Conservation (phyloP, 2,113 vertebrate species). For the Origma solitaria region DNA sequence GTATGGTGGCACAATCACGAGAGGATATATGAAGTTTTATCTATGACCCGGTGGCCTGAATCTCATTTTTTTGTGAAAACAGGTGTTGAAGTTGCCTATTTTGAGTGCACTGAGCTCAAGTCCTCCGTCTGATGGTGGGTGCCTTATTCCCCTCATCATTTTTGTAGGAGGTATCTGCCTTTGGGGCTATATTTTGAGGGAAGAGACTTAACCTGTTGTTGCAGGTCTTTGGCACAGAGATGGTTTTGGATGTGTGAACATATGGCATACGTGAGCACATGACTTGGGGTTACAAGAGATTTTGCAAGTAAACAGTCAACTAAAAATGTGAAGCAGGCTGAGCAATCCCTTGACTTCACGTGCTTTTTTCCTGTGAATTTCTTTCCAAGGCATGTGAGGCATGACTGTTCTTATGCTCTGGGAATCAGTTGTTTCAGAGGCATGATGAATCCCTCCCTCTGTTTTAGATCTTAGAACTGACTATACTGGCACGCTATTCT, state of each 20-base stretch:
- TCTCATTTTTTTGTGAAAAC: neutral
- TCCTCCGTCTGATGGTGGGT: neutral
- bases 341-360: neutral
- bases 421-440: neutral
- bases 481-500: neutral
- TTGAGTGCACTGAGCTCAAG: neutral
- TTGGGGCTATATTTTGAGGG: neutral
- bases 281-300: neutral
- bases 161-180: neutral
- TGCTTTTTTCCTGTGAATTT: neutral
- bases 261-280: fast-evolving
- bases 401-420: neutral
- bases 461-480: neutral
- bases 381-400: neutral
- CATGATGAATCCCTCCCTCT: neutral
- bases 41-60: neutral
- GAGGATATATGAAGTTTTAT: neutral
- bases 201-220: neutral
- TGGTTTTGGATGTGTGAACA: neutral
- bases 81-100: neutral
- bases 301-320: neutral
- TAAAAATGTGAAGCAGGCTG: neutral
- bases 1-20: neutral
- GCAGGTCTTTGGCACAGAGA: neutral
- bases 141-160: neutral